Percentiles rank a stretch among this genome's conserved stretches.
Conservation (phyloP, 1,140 invertebrate species). For the Lineus longissimus region DNA sequence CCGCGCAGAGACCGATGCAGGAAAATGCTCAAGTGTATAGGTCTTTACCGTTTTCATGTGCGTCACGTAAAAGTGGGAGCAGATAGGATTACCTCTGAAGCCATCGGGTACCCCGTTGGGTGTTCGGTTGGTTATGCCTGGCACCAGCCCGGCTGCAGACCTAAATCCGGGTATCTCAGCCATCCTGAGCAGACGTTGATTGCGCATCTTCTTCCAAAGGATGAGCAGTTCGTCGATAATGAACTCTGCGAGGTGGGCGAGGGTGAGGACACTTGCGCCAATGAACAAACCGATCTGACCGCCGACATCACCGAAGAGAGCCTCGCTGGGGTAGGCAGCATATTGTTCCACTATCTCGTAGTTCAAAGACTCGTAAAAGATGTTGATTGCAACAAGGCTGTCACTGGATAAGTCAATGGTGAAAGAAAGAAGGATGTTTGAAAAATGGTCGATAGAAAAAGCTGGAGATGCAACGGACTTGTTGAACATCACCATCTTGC, state of each 20-base stretch:
- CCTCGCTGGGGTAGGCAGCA: background rate
- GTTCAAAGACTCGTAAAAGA: slow-evolving; percentile 5
- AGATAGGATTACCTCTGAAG: too few relatives aligned
- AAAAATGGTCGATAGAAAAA: background rate
- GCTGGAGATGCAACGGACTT: background rate
- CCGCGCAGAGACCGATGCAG: too few relatives aligned
- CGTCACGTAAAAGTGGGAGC: too few relatives aligned
- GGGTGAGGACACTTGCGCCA: background rate
- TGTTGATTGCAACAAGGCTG: background rate
- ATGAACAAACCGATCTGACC: slow-evolving; percentile 2
- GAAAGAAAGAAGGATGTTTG: too few relatives aligned
- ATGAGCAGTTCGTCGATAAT: background rate
- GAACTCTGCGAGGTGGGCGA: background rate
- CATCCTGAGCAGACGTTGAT: too few relatives aligned
- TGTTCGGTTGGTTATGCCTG: too few relatives aligned
- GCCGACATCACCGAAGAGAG: slow-evolving; percentile 1
- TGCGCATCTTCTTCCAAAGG: background rate
- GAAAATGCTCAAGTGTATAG: too few relatives aligned
- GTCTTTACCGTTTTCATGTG: too few relatives aligned
- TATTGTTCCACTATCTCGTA: background rate
- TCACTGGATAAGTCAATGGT: background rate
- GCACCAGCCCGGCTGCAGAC: too few relatives aligned
- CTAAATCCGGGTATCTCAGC: too few relatives aligned
- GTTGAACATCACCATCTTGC: too few relatives aligned
- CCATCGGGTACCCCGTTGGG: too few relatives aligned